A percentile compares a stretch with the other conserved stretches of the same genome.
These are phyloP conservation scores for Eurytoma californica DNA, from an alignment of 2,888 invertebrate species.

Conservation along the genomic window DNA sequence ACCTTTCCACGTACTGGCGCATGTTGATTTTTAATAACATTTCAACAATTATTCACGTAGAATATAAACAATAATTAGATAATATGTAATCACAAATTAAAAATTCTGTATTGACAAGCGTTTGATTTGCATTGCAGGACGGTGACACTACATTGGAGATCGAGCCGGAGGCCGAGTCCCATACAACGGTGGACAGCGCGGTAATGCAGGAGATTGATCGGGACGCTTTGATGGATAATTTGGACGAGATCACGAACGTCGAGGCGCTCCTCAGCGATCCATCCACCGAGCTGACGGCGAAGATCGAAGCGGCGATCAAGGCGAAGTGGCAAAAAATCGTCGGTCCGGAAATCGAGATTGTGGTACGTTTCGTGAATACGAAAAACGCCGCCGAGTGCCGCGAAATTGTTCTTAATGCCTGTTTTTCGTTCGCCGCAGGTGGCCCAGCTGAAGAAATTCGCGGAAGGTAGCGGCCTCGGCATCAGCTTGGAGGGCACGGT, in stretches of 20 bases:
- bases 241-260: slow-evolving; percentile 77
- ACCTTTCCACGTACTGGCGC: too few species aligned
- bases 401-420: background rate
- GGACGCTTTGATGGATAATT: slow-evolving; percentile 79
- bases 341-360: slow-evolving; percentile 87
- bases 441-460: slow-evolving; percentile 93
- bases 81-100: too few species aligned
- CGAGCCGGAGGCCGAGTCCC: slow-evolving; percentile 87
- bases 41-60: background rate
- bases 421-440: slow-evolving; percentile 78
- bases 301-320: slow-evolving; percentile 87
- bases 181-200: slow-evolving; percentile 84
- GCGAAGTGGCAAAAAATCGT: slow-evolving; percentile 90
- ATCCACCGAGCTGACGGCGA: slow-evolving; percentile 75
- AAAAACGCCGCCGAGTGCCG: background rate
- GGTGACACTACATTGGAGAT: slow-evolving; percentile 82
- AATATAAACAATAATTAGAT: background rate
- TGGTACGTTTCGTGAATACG: slow-evolving; percentile 78
- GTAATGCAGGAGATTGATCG: slow-evolving; percentile 77
- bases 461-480: slow-evolving; percentile 92
- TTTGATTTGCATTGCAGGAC: slow-evolving; percentile 75
- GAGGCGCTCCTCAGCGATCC: slow-evolving; percentile 75
- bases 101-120: too few species aligned
- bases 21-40: too few species aligned
- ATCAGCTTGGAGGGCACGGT: slow-evolving; percentile 99